Evolutionary conservation across 2,888 invertebrate species (phyloP), one percentile per base, ranked within the genome.

Genomic region (Epistrophe grossulariae): DNA sequence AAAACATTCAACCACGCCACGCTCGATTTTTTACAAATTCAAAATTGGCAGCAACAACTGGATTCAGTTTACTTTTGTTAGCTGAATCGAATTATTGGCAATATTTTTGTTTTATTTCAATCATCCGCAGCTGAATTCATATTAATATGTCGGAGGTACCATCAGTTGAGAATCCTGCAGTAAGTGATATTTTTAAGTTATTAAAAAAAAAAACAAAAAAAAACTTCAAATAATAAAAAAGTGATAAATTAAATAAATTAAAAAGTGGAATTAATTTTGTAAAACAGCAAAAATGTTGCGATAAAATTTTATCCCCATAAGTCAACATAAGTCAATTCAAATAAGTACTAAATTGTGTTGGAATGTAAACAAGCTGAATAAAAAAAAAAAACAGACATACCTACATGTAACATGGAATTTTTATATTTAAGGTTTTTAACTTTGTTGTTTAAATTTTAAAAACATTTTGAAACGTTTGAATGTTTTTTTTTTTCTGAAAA

Each of bases 21-120:
- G 17, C 31, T 50, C 13, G 15, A 35, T 57, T 28, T 52, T 48
- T 24, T 40, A 40, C 72, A 68, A 81, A 76, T 24, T 15, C 48
- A 68, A 85, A 64, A 50, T 85, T 79, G 85, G 72, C 78, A 78
- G 57, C 62, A 82, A 72, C 72, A 73, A 17, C 28, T 19, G 17
- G 50, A 79, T 74, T 85, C 73, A 85, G 85, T 85, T 85, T 74
- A 73, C 73, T 70, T 85, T 82, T 82, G 82, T 81, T 64, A 43
- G 82, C 62, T 62, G 85, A 62, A 78, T 82, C 64, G 85, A 62
- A 68, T 70, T 50, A 68, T 68, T 50, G 68, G 38, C 50, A 35
- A 68, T n/a, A 55, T 1, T 4, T 35, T 40, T 60, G 77, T 73
- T 50, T 62, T 31, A n/a, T n/a, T n/a, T n/a, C n/a, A 52, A 70